Evolutionary conservation across 2,113 vertebrate species (phyloP), one percentile per base, ranked within the genome.

Genomic region (Cottus gobio): DNA sequence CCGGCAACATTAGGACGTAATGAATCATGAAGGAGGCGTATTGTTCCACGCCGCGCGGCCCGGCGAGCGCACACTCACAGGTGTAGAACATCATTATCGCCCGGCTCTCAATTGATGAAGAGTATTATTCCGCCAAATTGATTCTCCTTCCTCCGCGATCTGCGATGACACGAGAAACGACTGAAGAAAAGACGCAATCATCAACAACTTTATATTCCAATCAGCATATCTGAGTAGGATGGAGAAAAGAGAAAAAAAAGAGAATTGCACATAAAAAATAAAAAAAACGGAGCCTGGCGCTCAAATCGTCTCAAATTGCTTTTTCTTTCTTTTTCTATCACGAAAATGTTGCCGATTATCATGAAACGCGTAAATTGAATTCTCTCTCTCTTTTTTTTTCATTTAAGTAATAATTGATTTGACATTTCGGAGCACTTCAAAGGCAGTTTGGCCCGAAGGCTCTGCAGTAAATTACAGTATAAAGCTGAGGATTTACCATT

Each of bases 341-440:
- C 72, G 85, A 93, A 93, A 93, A 93, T 86, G 88, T 91, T 90
- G 71, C 84, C 80, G 89, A 93, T 94, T 92, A 94, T 90, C 94
- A 92, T 90, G 84, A 93, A 90, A 92, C 75, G 72, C 26, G 75
- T 78, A 94, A 93, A 95, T 92, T 93, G 90, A 93, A 90, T 93
- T 94, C 66, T 80, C 79, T 58, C 93, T 94, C 66, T 80, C 79
- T 58, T 87, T 48, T 48, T 92, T 92, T 93, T 89, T 87, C 86
- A 91, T 87, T 90, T 86, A 87, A 90, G 86, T 92, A 85, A 93
- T 95, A 94, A 95, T 94, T 94, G 94, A 94, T 94, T 94, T 93
- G 92, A 94, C 92, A 90, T 95, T 94, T 94, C 74, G 31, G 61
- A 88, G 88, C 85, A 93, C 94, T 95, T 94, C 93, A 95, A 95